These are phyloP conservation scores for Colistium nudipinnis DNA, from an alignment of 2,113 vertebrate genomes.

Conservation along the genomic window DNA sequence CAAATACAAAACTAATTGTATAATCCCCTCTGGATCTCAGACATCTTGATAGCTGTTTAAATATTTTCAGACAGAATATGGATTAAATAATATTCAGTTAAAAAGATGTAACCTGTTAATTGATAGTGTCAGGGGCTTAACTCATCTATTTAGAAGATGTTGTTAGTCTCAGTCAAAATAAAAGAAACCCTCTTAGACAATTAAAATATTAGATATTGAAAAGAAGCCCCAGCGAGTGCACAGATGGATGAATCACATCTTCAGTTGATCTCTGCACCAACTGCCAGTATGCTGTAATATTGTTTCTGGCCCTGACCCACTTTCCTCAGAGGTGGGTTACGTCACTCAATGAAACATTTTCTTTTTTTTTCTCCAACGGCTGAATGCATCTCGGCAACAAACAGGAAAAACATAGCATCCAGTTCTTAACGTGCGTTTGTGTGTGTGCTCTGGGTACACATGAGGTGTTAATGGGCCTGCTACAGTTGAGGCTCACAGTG, in stretches of 20 bases:
- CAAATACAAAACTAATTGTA: neutral
- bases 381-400: conserved; percentile 29
- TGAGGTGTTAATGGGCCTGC: conserved; percentile 9
- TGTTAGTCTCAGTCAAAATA: neutral
- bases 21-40: neutral
- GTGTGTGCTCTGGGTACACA: neutral
- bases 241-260: conserved; percentile 48
- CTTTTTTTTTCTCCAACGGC: conserved; percentile 4
- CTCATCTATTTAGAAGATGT: neutral
- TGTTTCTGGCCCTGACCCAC: conserved; percentile 73
- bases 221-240: neutral
- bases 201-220: neutral
- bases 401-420: neutral
- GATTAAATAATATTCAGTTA: neutral
- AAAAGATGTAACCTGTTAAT: neutral
- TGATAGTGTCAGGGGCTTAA: neutral
- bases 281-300: conserved; percentile 26
- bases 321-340: conserved; percentile 54
- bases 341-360: conserved; percentile 42
- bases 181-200: neutral
- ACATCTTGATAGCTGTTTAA: neutral
- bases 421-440: neutral
- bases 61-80: too few species aligned
- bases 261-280: conserved; percentile 56
- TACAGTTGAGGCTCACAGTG: conserved; percentile 42